Percentiles rank a stretch among this genome's conserved stretches.
phyloP scores from a whole-genome alignment of 2,797 vertebrate species.

The Pachyuromys duprasi region DNA sequence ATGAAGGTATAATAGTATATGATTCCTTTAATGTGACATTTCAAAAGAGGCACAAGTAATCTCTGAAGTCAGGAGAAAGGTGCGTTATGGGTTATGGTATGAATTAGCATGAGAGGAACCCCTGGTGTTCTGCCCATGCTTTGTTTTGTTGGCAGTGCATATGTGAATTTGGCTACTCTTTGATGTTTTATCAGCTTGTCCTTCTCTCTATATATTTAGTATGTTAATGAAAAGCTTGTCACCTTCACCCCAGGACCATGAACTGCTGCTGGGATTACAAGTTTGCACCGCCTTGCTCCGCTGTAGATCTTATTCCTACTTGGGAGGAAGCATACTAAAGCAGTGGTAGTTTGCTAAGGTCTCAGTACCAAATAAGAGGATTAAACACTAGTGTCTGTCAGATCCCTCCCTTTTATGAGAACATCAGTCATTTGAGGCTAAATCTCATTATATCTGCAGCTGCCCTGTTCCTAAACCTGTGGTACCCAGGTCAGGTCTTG shows the following conservation, averaged over 20 bases:
- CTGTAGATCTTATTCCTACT: not conserved
- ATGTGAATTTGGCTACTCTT: not conserved
- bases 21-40: not conserved
- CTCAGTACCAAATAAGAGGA: not conserved
- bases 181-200: not conserved
- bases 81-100: not conserved
- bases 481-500: not conserved
- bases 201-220: not conserved
- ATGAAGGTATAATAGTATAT: not conserved
- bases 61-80: not conserved
- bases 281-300: not conserved
- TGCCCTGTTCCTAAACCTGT: not conserved
- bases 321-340: not conserved
- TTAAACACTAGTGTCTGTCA: not conserved
- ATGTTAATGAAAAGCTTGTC: not conserved
- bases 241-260: not conserved
- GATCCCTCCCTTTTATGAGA: not conserved
- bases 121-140: not conserved
- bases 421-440: not conserved
- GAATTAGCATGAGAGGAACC: too few species aligned
- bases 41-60: not conserved
- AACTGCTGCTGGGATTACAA: not conserved
- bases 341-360: not conserved
- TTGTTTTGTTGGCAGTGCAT: not conserved
- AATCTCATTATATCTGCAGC: not conserved